These are phyloP conservation scores for Coracopsis vasa DNA, from an alignment of 2,113 vertebrate genomes.

Conservation along the genomic window DNA sequence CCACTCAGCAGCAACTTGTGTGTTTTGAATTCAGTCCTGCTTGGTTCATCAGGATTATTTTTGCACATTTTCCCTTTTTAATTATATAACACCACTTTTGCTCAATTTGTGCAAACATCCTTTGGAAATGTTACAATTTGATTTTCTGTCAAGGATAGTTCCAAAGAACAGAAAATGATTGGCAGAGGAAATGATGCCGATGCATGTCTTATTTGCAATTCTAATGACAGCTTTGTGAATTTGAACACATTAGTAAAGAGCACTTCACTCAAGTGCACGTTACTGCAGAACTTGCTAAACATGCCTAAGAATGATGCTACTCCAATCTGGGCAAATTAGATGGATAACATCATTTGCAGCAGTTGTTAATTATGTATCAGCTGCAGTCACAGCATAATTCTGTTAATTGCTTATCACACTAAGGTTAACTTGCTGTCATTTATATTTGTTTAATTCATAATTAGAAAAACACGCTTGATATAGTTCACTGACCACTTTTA, in stretches of 20 bases:
- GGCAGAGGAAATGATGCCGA: background rate
- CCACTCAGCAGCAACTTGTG: background rate
- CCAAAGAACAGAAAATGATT: constrained; percentile 1
- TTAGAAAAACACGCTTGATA: background rate
- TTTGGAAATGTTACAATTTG: constrained; percentile 14
- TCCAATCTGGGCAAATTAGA: background rate
- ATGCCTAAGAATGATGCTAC: background rate
- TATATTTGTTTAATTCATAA: background rate
- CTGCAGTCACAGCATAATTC: background rate
- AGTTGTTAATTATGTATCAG: constrained; percentile 25
- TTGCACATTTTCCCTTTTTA: background rate
- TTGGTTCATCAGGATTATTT: background rate
- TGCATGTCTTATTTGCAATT: constrained; percentile 42
- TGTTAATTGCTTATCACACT: constrained; percentile 18
- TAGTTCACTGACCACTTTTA: background rate
- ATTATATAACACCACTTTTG: background rate
- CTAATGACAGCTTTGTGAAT: constrained; percentile 36
- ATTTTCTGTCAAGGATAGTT: constrained; percentile 23
- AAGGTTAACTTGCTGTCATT: constrained; percentile 9
- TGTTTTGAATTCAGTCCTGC: background rate
- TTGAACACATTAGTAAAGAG: constrained; percentile 29
- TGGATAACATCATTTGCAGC: constrained; percentile 3
- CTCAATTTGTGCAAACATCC: constrained; percentile 9
- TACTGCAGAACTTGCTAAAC: constrained; percentile 17
- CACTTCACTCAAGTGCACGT: constrained; percentile 51